Conservation (phyloP, 2,113 vertebrate genomes). For the Chloropsis cyanopogon region DNA sequence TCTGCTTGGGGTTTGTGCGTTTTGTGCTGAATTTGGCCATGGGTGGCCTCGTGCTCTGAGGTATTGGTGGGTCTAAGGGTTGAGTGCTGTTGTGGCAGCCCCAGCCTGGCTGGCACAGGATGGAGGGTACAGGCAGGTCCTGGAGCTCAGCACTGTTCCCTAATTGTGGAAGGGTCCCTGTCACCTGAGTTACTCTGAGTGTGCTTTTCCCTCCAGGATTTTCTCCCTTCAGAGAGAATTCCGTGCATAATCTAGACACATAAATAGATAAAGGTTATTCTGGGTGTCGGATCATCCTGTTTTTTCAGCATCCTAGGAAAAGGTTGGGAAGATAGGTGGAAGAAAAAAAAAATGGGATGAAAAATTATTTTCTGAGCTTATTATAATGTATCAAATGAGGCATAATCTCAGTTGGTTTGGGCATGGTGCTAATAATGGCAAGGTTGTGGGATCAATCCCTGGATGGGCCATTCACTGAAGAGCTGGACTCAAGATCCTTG, state of each 20-base stretch:
- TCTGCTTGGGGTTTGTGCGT: background rate
- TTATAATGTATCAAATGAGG: background rate
- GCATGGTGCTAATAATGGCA: too few relatives aligned
- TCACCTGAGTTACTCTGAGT: background rate
- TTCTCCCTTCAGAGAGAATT: background rate
- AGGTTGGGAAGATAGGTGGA: background rate
- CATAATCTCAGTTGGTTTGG: background rate
- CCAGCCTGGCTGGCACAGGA: background rate
- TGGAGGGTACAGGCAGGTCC: background rate
- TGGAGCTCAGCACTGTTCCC: background rate
- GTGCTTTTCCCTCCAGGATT: background rate
- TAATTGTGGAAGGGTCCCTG: background rate
- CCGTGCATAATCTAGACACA: background rate
- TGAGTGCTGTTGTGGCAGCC: background rate
- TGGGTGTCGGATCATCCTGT: background rate
- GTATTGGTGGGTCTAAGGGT: background rate
- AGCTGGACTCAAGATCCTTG: background rate
- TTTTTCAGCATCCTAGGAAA: background rate
- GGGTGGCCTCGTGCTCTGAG: background rate
- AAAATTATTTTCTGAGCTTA: background rate
- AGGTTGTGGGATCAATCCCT: background rate
- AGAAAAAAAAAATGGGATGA: background rate
- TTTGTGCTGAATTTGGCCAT: background rate
- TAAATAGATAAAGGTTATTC: background rate
- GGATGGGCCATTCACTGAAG: rapidly evolving